phyloP scores from a whole-genome alignment of 1,140 invertebrate genomes.

The Heterodera schachtii region DNA sequence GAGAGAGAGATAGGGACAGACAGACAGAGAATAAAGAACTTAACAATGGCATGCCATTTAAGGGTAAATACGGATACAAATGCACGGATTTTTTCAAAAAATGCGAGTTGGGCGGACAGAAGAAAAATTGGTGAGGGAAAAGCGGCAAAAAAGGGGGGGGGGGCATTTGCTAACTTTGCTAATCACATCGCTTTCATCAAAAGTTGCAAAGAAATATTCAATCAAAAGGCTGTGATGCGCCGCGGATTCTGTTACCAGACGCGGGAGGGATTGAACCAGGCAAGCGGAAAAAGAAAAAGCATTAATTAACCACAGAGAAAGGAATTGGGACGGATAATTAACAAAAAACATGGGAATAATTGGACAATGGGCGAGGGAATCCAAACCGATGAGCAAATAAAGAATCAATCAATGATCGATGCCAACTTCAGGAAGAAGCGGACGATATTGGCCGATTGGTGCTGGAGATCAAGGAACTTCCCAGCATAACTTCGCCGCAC shows the following conservation, averaged over 20 bases:
- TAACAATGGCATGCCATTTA: slow-evolving; percentile 7
- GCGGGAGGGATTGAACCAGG: slow-evolving; percentile 53
- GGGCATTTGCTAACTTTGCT: neutral
- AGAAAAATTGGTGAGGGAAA: slow-evolving; percentile 40
- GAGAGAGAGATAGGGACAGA: neutral
- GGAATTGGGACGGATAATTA: too few relatives aligned
- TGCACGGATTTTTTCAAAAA: slow-evolving; percentile 57
- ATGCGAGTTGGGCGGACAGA: slow-evolving; percentile 58
- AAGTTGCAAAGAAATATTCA: slow-evolving; percentile 51
- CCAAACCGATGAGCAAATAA: too few relatives aligned
- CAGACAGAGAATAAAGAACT: neutral
- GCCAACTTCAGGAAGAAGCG: slow-evolving; percentile 54
- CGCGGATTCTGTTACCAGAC: slow-evolving; percentile 62
- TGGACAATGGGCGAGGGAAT: too few relatives aligned
- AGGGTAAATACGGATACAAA: slow-evolving; percentile 60
- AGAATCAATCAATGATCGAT: too few relatives aligned
- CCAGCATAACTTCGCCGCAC: slow-evolving; percentile 48
- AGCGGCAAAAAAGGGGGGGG: neutral
- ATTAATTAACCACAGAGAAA: slow-evolving; percentile 11
- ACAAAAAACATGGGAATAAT: too few relatives aligned
- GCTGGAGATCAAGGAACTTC: slow-evolving; percentile 50
- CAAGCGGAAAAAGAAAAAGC: slow-evolving; percentile 2
- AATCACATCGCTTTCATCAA: neutral
- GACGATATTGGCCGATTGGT: slow-evolving; percentile 62
- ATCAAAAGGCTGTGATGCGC: slow-evolving; percentile 52